Percentiles rank a stretch among this genome's conserved stretches.
Conservation (phyloP, 2,113 vertebrate genomes). For the Amphiprion percula region DNA sequence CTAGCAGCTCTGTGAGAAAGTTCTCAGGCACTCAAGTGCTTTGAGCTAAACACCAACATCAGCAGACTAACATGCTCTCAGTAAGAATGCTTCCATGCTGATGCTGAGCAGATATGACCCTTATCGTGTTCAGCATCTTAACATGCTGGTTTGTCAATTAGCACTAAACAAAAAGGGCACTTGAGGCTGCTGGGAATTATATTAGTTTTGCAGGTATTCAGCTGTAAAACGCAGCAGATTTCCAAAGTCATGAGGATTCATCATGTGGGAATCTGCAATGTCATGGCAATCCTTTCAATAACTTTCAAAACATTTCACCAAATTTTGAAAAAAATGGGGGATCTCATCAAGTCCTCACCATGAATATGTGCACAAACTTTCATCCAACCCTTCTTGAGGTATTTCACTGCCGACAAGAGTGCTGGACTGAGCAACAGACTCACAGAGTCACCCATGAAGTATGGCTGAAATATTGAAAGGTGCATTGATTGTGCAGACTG, state of each 20-base stretch:
- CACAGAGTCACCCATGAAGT: background rate
- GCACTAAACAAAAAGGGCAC: background rate
- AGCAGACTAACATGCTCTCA: background rate
- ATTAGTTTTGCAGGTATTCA: too few relatives aligned
- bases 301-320: constrained; percentile 1
- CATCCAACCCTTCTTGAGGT: background rate
- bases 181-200: background rate
- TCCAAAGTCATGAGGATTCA: background rate
- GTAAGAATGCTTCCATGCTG: background rate
- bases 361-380: background rate
- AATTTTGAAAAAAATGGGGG: background rate
- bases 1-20: too few relatives aligned
- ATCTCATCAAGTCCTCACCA: background rate
- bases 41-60: background rate
- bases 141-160: background rate
- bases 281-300: background rate
- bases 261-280: background rate
- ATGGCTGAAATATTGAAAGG: background rate
- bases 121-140: background rate
- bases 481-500: constrained; percentile 2
- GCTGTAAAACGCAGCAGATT: background rate
- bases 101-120: background rate
- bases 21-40: too few relatives aligned
- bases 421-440: too few relatives aligned
- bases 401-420: background rate